phyloP scores from a whole-genome alignment of 37 sponge, comb jelly and placozoan genomes.

The Cliona cf. orientalis region DNA sequence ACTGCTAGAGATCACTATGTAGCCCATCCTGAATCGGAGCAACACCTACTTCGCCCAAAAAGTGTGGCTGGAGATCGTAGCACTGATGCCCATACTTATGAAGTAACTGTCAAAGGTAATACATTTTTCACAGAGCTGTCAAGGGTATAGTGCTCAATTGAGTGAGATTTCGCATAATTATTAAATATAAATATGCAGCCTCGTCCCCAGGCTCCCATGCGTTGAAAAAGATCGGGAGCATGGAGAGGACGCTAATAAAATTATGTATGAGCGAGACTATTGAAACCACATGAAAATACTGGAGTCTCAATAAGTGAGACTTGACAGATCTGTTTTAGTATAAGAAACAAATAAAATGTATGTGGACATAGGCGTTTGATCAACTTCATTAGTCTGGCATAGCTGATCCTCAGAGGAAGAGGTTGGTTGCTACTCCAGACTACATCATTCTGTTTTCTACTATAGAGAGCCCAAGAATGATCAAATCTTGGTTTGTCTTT shows the following conservation, averaged over 20 bases:
- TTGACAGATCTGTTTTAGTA: no score
- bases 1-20: slow-evolving; percentile 7
- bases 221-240: background rate
- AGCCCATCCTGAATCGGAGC: background rate
- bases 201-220: background rate
- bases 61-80: background rate
- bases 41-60: background rate
- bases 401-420: no score
- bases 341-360: no score
- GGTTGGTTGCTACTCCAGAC: background rate
- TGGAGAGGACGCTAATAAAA: background rate
- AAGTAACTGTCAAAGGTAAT: background rate
- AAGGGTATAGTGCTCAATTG: no score
- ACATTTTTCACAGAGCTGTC: background rate
- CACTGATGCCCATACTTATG: background rate
- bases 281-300: no score
- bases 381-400: no score
- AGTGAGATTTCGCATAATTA: no score
- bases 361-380: no score
- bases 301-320: no score
- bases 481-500: background rate
- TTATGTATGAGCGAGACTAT: no score
- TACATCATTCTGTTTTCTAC: background rate
- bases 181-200: background rate
- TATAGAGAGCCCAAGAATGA: background rate